Percentiles rank a stretch among this genome's conserved stretches.
Conservation (phyloP, 2,888 invertebrate species). For the Melanostoma mellinum region DNA sequence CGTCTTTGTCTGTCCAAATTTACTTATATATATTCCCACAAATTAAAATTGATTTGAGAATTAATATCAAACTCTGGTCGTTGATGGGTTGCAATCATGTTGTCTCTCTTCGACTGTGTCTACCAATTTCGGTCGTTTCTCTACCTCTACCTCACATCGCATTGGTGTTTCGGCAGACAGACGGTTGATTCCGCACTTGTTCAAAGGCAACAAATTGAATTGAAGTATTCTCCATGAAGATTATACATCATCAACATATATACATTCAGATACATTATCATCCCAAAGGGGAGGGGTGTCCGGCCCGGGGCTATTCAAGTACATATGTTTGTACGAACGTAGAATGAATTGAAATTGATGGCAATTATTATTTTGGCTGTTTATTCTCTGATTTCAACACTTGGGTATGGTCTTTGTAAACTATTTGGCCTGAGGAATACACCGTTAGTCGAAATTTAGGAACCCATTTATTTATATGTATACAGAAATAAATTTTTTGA, state of each 20-base stretch:
- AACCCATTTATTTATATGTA: slow-evolving; percentile 75
- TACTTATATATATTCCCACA: slow-evolving; percentile 29
- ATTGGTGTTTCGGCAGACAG: slow-evolving; percentile 28
- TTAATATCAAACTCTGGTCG: slow-evolving; percentile 46
- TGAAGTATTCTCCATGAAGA: slow-evolving; percentile 23
- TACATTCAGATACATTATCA: slow-evolving; percentile 15
- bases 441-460: slow-evolving; percentile 36
- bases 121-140: slow-evolving; percentile 5
- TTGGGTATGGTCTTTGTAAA: slow-evolving; percentile 8
- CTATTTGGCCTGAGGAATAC: slow-evolving; percentile 14
- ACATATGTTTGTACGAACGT: slow-evolving; percentile 13
- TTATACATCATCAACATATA: background rate
- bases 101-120: background rate
- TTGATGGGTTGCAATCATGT: slow-evolving; percentile 9
- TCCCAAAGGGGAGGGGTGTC: slow-evolving; percentile 7
- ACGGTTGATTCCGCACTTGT: slow-evolving; percentile 24
- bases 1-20: slow-evolving; percentile 26
- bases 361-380: slow-evolving; percentile 44
- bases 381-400: slow-evolving; percentile 49
- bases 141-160: background rate
- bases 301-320: background rate
- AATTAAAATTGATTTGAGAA: slow-evolving; percentile 47
- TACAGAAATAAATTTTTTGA: slow-evolving; percentile 39
- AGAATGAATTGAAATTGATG: slow-evolving; percentile 60
- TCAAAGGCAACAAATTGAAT: slow-evolving; percentile 40